These are phyloP conservation scores for Cyrtodaria siliqua DNA, from an alignment of 2,888 invertebrate species.

Conservation along the genomic window DNA sequence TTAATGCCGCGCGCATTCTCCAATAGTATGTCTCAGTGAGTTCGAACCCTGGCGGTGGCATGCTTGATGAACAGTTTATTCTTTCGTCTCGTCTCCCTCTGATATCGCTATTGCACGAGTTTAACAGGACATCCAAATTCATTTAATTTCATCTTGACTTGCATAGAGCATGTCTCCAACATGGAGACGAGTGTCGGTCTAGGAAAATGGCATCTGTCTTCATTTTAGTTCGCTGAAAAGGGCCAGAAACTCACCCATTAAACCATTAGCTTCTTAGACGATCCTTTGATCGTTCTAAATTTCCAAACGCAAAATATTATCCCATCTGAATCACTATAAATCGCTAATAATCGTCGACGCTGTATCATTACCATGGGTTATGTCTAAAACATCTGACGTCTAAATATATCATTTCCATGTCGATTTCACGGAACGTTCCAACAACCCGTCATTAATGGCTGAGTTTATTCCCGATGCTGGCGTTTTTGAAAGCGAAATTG, in stretches of 20 bases:
- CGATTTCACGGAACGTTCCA: conserved; percentile 59
- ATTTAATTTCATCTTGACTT: too few relatives aligned
- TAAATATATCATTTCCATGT: conserved; percentile 65
- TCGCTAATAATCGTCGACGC: conserved; percentile 37
- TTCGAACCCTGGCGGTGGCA: too few relatives aligned
- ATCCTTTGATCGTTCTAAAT: conserved; percentile 54
- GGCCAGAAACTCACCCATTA: conserved; percentile 49
- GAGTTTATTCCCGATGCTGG: conserved; percentile 49
- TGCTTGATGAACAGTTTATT: too few relatives aligned
- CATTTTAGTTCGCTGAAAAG: conserved; percentile 40
- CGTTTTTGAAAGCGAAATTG: conserved; percentile 64
- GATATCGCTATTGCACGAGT: too few relatives aligned
- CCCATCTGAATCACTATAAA: conserved; percentile 50
- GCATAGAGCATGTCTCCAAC: background rate
- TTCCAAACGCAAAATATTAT: conserved; percentile 41
- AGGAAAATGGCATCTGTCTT: background rate
- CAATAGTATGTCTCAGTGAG: too few relatives aligned
- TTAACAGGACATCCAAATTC: too few relatives aligned
- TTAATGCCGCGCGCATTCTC: too few relatives aligned
- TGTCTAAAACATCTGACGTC: conserved; percentile 63
- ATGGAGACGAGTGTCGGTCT: background rate
- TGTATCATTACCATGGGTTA: conserved; percentile 52
- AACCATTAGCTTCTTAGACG: conserved; percentile 47
- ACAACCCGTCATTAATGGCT: conserved; percentile 45
- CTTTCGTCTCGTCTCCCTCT: too few relatives aligned